Percentiles rank a stretch among this genome's conserved stretches.
These are phyloP conservation scores for Serranus cabrilla DNA, from an alignment of 2,797 vertebrate species.

Conservation along the genomic window DNA sequence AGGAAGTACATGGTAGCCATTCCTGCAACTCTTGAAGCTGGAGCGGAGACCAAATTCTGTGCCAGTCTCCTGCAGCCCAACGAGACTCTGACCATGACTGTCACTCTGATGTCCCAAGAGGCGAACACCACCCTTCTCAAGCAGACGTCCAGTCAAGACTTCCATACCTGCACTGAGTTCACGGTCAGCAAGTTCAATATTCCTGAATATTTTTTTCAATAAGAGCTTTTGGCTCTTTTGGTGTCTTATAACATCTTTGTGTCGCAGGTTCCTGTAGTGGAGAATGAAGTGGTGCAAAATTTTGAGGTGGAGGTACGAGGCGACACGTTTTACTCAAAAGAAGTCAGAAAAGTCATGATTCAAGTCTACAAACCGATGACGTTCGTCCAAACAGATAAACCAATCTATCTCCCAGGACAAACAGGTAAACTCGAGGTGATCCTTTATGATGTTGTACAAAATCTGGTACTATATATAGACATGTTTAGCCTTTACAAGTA, in stretches of 20 bases:
- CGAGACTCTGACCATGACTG: constrained; percentile 73
- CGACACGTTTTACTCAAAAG: constrained; percentile 77
- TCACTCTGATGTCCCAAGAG: constrained; percentile 57
- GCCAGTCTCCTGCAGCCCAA: constrained; percentile 74
- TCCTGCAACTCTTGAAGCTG: constrained; percentile 76
- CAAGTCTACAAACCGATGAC: constrained; percentile 68
- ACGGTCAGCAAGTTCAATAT: constrained; percentile 56
- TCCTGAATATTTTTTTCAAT: not conserved
- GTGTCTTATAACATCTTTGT: not conserved
- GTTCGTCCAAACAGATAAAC: constrained; percentile 93
- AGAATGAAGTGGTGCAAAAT: constrained; percentile 11
- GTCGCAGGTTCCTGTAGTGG: constrained; percentile 69
- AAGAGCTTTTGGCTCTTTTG: not conserved
- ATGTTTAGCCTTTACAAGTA: not conserved
- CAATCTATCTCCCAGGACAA: constrained; percentile 91
- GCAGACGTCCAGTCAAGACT: constrained; percentile 40
- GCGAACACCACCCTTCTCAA: constrained; percentile 59
- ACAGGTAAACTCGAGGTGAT: constrained; percentile 67
- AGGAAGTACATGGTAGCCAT: constrained; percentile 81
- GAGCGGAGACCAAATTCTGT: constrained; percentile 74
- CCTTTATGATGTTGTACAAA: not conserved
- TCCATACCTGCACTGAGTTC: constrained; percentile 74
- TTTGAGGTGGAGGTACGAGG: constrained; percentile 83
- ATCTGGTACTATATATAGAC: not conserved
- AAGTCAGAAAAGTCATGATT: constrained; percentile 82